Evolutionary conservation across 2,113 vertebrate genomes (phyloP).

Genomic region (Oncorhynchus mykiss): DNA sequence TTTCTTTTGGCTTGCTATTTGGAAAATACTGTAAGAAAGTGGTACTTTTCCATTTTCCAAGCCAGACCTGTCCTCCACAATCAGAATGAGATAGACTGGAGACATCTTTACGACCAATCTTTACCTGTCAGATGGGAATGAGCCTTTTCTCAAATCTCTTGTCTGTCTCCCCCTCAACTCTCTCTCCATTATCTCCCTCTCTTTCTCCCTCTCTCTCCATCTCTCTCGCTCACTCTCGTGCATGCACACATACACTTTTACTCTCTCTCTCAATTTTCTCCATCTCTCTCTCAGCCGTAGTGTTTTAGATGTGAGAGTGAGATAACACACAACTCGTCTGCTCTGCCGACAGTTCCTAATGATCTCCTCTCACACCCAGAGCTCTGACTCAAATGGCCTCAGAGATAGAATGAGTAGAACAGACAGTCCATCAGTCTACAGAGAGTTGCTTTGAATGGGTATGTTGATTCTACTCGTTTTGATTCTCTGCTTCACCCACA

Average conservation of each 20-base stretch:
- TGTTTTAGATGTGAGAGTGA: constrained; percentile 20
- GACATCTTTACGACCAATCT: constrained; percentile 62
- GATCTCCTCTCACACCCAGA: constrained; percentile 62
- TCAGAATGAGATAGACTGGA: not conserved
- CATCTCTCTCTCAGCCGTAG: too few species aligned
- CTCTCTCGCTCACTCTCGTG: too few species aligned
- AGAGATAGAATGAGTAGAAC: constrained; percentile 46
- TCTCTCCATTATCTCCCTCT: too few species aligned
- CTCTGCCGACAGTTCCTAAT: constrained; percentile 63
- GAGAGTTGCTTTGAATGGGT: constrained; percentile 39
- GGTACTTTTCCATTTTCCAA: not conserved
- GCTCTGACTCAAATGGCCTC: constrained; percentile 49
- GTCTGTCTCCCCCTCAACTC: too few species aligned
- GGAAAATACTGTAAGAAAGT: not conserved
- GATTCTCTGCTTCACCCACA: constrained; percentile 22
- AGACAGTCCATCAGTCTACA: constrained; percentile 28
- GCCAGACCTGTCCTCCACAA: constrained; percentile 24
- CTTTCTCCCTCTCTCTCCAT: too few species aligned
- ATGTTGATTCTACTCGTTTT: constrained; percentile 57
- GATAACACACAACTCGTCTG: constrained; percentile 43
- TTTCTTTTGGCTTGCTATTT: too few species aligned
- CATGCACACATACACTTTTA: too few species aligned
- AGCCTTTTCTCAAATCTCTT: constrained; percentile 63
- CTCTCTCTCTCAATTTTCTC: too few species aligned
- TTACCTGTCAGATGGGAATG: constrained; percentile 73